These are phyloP conservation scores for Drosophila limbata DNA, from an alignment of 2,888 invertebrate genomes.

Conservation along the genomic window DNA sequence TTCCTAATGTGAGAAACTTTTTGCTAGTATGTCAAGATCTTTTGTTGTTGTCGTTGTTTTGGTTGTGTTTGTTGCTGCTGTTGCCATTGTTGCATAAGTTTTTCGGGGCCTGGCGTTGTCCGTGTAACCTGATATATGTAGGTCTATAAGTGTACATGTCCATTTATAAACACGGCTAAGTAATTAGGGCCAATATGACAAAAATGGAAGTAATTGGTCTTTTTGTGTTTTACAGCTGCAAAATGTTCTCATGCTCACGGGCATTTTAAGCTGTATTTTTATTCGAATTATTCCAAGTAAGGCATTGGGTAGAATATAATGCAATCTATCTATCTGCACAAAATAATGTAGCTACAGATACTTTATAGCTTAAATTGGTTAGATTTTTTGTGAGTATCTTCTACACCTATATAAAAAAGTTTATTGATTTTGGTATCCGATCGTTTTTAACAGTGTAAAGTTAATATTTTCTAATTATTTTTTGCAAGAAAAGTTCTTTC, in stretches of 20 bases:
- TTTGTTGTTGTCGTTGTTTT: constrained; percentile 45
- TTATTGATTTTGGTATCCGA: too few species aligned
- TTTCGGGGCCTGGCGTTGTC: constrained; percentile 21
- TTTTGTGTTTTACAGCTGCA: not conserved
- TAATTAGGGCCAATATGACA: constrained; percentile 21
- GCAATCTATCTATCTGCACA: not conserved
- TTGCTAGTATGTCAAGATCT: constrained; percentile 67
- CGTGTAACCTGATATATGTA: constrained; percentile 17
- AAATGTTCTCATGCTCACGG: not conserved
- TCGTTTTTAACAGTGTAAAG: too few species aligned
- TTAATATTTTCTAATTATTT: too few species aligned
- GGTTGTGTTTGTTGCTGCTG: constrained; percentile 20
- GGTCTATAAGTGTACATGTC: constrained; percentile 12
- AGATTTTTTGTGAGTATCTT: not conserved
- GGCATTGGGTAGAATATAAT: not conserved
- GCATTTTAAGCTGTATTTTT: not conserved
- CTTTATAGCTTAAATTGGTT: not conserved
- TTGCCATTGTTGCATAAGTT: constrained; percentile 58
- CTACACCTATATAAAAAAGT: too few species aligned
- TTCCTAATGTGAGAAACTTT: constrained; percentile 78
- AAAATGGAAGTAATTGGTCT: constrained; percentile 12
- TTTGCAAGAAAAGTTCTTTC: too few species aligned
- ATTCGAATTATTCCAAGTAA: not conserved
- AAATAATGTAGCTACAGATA: not conserved
- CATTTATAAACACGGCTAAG: constrained; percentile 14